phyloP scores from a whole-genome alignment of 2,113 vertebrate genomes.

The Taxidea taxus region DNA sequence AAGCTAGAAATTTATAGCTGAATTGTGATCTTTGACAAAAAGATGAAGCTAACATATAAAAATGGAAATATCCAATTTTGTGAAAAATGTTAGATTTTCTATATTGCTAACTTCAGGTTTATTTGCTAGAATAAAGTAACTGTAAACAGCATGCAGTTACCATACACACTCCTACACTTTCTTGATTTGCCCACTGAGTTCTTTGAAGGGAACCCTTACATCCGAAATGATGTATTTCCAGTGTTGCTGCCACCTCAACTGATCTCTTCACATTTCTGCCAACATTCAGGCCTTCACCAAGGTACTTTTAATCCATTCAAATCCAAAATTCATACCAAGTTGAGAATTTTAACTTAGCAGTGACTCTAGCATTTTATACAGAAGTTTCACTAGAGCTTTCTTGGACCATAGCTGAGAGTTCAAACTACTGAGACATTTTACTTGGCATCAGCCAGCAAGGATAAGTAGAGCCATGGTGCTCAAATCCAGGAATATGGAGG shows the following conservation, averaged over 20 bases:
- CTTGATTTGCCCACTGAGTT: background rate
- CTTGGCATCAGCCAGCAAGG: background rate
- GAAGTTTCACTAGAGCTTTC: background rate
- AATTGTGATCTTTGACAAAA: background rate
- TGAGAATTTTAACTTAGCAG: slow-evolving; percentile 31
- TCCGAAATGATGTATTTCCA: background rate
- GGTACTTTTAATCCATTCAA: background rate
- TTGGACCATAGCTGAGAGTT: background rate
- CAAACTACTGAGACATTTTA: background rate
- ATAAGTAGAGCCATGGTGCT: background rate
- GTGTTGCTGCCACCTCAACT: background rate
- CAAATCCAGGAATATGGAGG: background rate
- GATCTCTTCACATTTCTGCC: background rate
- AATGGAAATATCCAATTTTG: background rate
- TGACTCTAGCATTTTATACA: background rate
- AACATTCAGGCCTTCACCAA: background rate
- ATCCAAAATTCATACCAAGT: background rate
- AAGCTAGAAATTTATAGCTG: background rate
- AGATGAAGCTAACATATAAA: background rate
- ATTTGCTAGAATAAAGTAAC: background rate
- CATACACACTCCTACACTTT: background rate
- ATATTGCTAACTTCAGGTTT: background rate
- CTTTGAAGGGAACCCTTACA: background rate
- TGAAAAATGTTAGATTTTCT: background rate
- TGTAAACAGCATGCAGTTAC: background rate